Evolutionary conservation across 2,113 vertebrate genomes (phyloP), one percentile per base, ranked within the genome.

Genomic region (Tychaedon coryphoeus): DNA sequence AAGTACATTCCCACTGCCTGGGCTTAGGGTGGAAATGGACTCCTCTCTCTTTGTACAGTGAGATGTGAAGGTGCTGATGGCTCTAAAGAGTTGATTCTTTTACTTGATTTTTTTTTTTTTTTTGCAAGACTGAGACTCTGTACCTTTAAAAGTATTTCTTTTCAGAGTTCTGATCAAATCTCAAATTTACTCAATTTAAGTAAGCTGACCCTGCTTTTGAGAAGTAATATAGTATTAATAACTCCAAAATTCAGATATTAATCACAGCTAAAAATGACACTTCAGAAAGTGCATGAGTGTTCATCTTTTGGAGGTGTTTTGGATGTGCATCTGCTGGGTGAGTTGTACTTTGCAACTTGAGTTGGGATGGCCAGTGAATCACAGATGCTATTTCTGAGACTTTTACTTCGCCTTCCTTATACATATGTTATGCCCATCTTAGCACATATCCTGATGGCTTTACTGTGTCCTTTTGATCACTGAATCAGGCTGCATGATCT

Each of bases 301-400:
- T 92, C 53, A 70, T 50, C 50, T 61, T 91, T 47, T 3, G 9
- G 67, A 66, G 36, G 58, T 69, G 28, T 75, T 88, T 65, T 77
- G 33, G 50, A 48, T 60, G 45, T 75, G 18, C 20, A 31, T 73
- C 45, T 91, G 54, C 42, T 70, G 72, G 23, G 17, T 76, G 67
- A 86, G 45, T 48, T 43, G 67, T 65, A 65, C n/a, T 86, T 47
- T 50, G 53, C 33, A 58, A 24, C 40, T 83, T 66, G 29, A 24
- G 14, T 45, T 86, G 64, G 56, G 36, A 70, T 51, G 80, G 51
- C 50, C 51, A 73, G 33, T 66, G 87, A 88, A 79, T 81, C 74
- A 66, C 75, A 70, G 66, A 60, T 50, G 20, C 31, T 79, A 60
- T 54, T 95, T 87, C 73, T 87, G 69, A 77, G 73, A 71, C 47